Base-by-base conservation (phyloP, 2,797 vertebrate genomes). In the Bufotes viridis region DNA sequence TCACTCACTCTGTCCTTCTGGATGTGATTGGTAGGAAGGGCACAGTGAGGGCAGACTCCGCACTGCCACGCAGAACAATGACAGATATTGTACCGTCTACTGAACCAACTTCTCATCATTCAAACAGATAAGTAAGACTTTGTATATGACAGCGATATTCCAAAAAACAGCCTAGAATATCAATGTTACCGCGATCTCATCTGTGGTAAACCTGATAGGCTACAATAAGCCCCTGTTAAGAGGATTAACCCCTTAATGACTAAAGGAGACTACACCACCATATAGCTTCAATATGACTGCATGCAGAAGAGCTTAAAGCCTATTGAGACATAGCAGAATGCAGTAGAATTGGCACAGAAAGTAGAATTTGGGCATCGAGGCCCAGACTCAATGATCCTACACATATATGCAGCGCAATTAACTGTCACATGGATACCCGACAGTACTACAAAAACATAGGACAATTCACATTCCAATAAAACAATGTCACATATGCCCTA, bases 31-130 rank as follows among this genome's bases (percentile, higher is more conserved):
- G 74, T 67, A 60, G 29, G 74, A 78, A 83, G 81, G 72, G 81
- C 72, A 78, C 3, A 65, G n/a, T 18, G n/a, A 61, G 69, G 55
- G 80, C 49, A 74, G 26, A 81, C n/a, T 11, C 12, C 22, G 22
- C 22, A 18, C 82, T 75, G 83, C 83, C 83, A 42, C 34, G 78
- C 72, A 51, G 72, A 75, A 78, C 72, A 78, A 85, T 85, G 83
- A 78, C 83, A 76, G 83, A 78, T 76, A 85, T 85, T 85, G 83
- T 85, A 78, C 83, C 20, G 83, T 63, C 83, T 57, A 61, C 83
- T 76, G 29, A 76, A 85, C 58, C 83, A 85, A 78, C 76, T 86
- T 86, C 79, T 86, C 74, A 78, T 79, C 61, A 86, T 86, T 86
- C 84, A 79, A 29, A 67, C 49, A 26, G 76, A 79, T 86, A 79